A percentile compares a stretch with the other conserved stretches of the same genome.
Conservation (phyloP, 2,888 invertebrate genomes). For the Monochamus alternatus region DNA sequence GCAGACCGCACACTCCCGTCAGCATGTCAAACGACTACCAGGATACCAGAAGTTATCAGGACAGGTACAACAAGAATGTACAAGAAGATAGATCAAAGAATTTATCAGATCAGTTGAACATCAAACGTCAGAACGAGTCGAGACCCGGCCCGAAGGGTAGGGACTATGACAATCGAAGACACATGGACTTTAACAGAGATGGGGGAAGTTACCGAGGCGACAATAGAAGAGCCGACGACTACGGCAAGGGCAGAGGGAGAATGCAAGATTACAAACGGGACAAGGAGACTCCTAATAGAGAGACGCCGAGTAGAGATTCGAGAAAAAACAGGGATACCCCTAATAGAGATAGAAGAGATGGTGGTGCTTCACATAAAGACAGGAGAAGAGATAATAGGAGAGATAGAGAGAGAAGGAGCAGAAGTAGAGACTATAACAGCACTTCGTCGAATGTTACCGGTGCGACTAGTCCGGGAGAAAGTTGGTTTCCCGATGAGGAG, state of each 20-base stretch:
- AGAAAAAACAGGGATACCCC: conserved; percentile 36
- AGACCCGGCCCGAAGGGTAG: conserved; percentile 13
- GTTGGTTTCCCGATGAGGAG: conserved; percentile 21
- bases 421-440: conserved; percentile 47
- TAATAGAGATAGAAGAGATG: conserved; percentile 37
- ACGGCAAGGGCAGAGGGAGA: conserved; percentile 41
- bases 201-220: conserved; percentile 41
- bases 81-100: conserved; percentile 28
- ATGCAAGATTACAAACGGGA: conserved; percentile 31
- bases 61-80: conserved; percentile 39
- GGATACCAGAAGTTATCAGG: conserved; percentile 41
- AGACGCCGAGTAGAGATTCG: conserved; percentile 31
- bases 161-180: conserved; percentile 27
- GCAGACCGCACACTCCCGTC: conserved; percentile 60
- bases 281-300: conserved; percentile 32
- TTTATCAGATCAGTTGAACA: conserved; percentile 21
- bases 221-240: conserved; percentile 40
- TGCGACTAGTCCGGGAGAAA: conserved; percentile 19
- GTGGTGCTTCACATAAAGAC: conserved; percentile 33
- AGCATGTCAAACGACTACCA: conserved; percentile 54
- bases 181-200: conserved; percentile 39
- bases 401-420: conserved; percentile 50
- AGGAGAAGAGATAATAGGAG: conserved; percentile 41
- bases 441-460: conserved; percentile 38
- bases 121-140: conserved; percentile 2